A percentile compares a stretch with the other conserved stretches of the same genome.
Conservation (phyloP, 2,113 vertebrate species). For the Notarius quadriscutis region DNA sequence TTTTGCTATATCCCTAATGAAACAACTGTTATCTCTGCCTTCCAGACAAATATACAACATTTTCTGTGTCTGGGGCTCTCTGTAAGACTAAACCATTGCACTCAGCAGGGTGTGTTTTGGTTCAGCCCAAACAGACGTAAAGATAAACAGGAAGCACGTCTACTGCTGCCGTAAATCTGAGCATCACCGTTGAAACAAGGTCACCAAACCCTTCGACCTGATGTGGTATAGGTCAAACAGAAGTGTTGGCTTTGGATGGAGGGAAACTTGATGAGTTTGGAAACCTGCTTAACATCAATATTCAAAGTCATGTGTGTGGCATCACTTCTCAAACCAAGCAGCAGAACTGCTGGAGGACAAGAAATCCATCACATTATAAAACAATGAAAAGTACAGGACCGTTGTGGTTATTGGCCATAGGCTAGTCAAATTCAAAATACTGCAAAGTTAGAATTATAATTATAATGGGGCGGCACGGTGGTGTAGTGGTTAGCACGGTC, state of each 20-base stretch:
- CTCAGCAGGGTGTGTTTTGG: slow-evolving; percentile 48
- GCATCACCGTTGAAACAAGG: slow-evolving; percentile 31
- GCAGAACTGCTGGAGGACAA: background rate
- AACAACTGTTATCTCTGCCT: slow-evolving; percentile 21
- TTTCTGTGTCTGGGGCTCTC: background rate
- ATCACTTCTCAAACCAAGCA: background rate
- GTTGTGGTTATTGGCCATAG: background rate
- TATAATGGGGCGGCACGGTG: background rate
- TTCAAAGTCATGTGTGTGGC: background rate
- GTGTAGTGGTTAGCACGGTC: too few species aligned
- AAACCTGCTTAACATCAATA: slow-evolving; percentile 18
- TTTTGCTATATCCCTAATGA: slow-evolving; percentile 6
- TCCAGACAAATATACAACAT: background rate
- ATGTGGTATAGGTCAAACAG: slow-evolving; percentile 35
- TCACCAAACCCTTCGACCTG: slow-evolving; percentile 40
- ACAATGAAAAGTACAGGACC: background rate
- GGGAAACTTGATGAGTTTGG: slow-evolving; percentile 19
- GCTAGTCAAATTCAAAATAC: background rate
- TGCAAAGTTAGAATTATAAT: background rate
- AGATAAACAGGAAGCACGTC: slow-evolving; percentile 48
- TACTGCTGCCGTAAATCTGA: slow-evolving; percentile 37
- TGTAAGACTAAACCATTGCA: slow-evolving; percentile 49
- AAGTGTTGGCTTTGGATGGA: background rate
- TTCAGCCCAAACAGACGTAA: slow-evolving; percentile 47
- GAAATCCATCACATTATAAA: background rate